Conservation (phyloP, 2,113 vertebrate species). For the Jacana jacana region DNA sequence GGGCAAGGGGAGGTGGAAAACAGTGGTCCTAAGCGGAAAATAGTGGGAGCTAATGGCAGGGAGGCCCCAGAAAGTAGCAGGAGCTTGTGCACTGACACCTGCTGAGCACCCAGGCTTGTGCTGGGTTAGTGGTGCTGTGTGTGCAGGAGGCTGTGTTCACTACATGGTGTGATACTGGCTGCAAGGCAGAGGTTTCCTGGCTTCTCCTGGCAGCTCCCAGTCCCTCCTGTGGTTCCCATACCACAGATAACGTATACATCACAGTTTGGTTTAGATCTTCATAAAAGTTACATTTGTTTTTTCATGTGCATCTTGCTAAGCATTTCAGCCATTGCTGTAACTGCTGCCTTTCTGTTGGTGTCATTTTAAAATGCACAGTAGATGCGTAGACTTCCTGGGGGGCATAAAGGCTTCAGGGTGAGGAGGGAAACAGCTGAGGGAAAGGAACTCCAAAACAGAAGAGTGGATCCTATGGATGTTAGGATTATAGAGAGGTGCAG, state of each 20-base stretch:
- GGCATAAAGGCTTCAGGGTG: background rate
- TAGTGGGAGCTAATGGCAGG: background rate
- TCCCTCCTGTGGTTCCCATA: background rate
- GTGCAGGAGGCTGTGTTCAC: background rate
- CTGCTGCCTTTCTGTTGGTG: background rate
- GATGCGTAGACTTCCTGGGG: background rate
- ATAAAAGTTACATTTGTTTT: background rate
- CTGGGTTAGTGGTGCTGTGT: background rate
- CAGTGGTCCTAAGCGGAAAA: background rate
- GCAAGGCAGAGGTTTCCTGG: background rate
- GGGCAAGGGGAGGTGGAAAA: background rate
- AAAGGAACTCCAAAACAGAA: background rate
- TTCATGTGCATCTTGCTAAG: background rate
- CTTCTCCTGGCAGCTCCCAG: background rate
- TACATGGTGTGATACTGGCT: background rate
- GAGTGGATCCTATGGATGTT: background rate
- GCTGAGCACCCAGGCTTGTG: no score
- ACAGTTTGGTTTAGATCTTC: background rate
- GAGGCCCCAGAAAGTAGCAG: background rate
- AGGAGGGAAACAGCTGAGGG: background rate
- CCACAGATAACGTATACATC: fast-evolving
- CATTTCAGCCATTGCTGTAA: background rate
- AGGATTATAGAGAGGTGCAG: background rate
- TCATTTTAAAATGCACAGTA: background rate
- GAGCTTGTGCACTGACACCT: no score